Conservation (phyloP, 2,797 vertebrate species). For the Siniperca undulata region DNA sequence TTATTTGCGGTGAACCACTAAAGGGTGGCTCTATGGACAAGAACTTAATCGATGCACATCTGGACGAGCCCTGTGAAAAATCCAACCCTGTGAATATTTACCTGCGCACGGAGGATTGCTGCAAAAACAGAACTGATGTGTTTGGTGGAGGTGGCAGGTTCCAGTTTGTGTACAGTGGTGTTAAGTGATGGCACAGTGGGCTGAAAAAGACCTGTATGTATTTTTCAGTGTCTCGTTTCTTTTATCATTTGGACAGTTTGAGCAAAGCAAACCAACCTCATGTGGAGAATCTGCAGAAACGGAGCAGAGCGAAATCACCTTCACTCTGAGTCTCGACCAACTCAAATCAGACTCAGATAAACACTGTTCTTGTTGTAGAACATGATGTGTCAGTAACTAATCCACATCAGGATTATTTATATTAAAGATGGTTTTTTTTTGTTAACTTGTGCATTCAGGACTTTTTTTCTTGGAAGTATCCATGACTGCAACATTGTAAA, state of each 20-base stretch:
- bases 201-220: background rate
- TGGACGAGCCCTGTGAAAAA: conserved; percentile 27
- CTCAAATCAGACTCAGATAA: conserved; percentile 13
- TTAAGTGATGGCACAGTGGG: background rate
- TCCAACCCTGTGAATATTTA: background rate
- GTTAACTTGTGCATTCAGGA: background rate
- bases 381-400: conserved; percentile 21
- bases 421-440: conserved; percentile 50
- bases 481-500: background rate
- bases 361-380: conserved; percentile 13
- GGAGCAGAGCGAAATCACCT: background rate
- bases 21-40: conserved; percentile 5
- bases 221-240: conserved; percentile 6
- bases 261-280: background rate
- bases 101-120: conserved; percentile 5
- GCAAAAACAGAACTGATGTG: conserved; percentile 10
- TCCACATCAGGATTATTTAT: conserved; percentile 42
- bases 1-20: conserved; percentile 89
- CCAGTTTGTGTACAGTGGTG: conserved; percentile 3
- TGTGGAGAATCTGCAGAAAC: conserved; percentile 5
- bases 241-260: conserved; percentile 6
- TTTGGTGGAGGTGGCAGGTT: conserved; percentile 1
- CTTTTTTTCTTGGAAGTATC: background rate
- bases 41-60: background rate
- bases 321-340: background rate